Evolutionary conservation across 2,888 invertebrate species (phyloP), one percentile per base, ranked within the genome.

Genomic region (Leucania comma): DNA sequence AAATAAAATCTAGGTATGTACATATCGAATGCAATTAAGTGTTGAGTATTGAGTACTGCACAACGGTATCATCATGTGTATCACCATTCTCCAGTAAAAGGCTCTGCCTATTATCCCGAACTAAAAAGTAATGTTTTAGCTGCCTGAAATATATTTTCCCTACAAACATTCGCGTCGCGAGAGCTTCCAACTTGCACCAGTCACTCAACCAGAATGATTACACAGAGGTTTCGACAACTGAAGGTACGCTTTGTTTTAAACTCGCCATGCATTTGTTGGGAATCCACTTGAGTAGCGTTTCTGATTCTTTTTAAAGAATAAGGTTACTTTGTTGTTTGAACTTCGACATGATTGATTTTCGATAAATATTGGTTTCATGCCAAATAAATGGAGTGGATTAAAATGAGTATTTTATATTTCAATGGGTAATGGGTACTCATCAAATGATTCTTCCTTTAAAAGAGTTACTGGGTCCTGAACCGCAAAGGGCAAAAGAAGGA

Each of bases 241-340:
- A 17, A 20, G 17, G 74, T 70, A 68, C 71, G 54, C 73, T 77
- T 84, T 84, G 86, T 86, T 74, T 79, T 50, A 80, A 82, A 86
- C 66, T 84, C 48, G 62, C 71, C 63, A 72, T 68, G 77, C 70
- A 75, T 78, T 82, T 74, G 57, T 71, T 53, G 51, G 56, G 57
- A 64, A 58, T 58, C 58, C 24, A 63, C 46, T 46, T 46, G 32
- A 57, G 20, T 42, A 73, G 38, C 60, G 46, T 62, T 69, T 46
- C 35, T 68, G 73, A 66, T 72, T 62, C 63, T 53, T 76, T 66
- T 29, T 24, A 62, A 59, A 57, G 57, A 61, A 68, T 71, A 66
- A 64, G 35, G 74, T 70, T 59, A 66, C 53, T 56, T 65, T 68
- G 51, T 61, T 32, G 42, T 53, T 72, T 58, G 26, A 5, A 10